Evolutionary conservation across 2,888 invertebrate genomes (phyloP).

Genomic region (Eledona agricola): DNA sequence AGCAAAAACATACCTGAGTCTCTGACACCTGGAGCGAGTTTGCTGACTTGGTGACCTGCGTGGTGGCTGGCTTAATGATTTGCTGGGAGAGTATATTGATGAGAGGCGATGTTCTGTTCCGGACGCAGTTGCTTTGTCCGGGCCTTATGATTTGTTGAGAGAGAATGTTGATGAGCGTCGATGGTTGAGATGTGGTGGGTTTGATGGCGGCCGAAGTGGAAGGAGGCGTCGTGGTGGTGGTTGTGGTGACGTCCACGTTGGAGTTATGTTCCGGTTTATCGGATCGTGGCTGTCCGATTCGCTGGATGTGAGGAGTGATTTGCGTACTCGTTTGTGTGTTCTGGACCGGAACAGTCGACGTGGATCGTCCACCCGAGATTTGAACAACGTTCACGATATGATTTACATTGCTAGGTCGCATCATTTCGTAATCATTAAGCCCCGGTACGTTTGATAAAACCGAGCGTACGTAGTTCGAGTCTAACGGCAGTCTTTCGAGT

Average conservation of each 20-base stretch:
- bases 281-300: conserved; percentile 61
- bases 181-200: conserved; percentile 56
- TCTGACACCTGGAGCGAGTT: conserved; percentile 48
- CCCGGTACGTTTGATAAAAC: conserved; percentile 67
- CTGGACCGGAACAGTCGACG: conserved; percentile 49
- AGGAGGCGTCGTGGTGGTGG: conserved; percentile 41
- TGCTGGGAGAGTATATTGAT: conserved; percentile 62
- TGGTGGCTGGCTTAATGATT: conserved; percentile 54
- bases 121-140: conserved; percentile 48
- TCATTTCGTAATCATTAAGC: conserved; percentile 68
- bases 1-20: conserved; percentile 46
- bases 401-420: conserved; percentile 64
- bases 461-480: conserved; percentile 42
- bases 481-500: conserved; percentile 37
- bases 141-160: conserved; percentile 65
- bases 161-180: conserved; percentile 66
- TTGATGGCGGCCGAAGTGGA: conserved; percentile 41
- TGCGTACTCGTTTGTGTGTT: conserved; percentile 61
- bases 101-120: conserved; percentile 53
- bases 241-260: conserved; percentile 40
- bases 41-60: conserved; percentile 27
- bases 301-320: conserved; percentile 63
- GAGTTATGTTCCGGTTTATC: conserved; percentile 52
- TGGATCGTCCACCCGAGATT: conserved; percentile 54
- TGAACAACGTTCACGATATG: conserved; percentile 61